Evolutionary conservation across 2,113 vertebrate genomes (phyloP).

Genomic region (Alethe diademata): DNA sequence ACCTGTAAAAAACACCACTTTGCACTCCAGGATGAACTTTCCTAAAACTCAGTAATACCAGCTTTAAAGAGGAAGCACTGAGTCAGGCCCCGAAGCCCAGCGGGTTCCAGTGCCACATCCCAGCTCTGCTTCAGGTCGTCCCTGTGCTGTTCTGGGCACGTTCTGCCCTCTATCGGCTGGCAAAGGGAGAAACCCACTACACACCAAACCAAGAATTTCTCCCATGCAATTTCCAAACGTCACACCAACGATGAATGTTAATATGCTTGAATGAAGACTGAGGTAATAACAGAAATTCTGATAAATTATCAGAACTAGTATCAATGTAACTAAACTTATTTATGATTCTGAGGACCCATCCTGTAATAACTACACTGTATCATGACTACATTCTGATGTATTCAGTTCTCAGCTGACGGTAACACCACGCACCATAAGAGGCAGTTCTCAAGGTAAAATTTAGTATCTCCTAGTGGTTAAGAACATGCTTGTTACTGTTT

Average conservation of each 20-base stretch:
- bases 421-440: not conserved
- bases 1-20: not conserved
- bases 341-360: not conserved
- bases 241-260: not conserved
- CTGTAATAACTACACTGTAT: not conserved
- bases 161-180: not conserved
- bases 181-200: not conserved
- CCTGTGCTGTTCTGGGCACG: not conserved
- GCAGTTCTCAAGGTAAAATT: not conserved
- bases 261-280: not conserved
- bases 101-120: not conserved
- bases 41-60: not conserved
- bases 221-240: not conserved
- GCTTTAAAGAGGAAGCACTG: not conserved
- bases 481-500: not conserved
- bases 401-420: not conserved
- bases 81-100: not conserved
- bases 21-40: not conserved
- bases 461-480: not conserved
- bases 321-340: not conserved
- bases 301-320: not conserved
- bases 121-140: not conserved
- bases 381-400: not conserved
- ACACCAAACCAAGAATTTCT: not conserved
- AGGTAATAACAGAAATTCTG: not conserved